These are phyloP conservation scores for Euborellia annulipes DNA, from an alignment of 1,140 invertebrate genomes.

Conservation along the genomic window DNA sequence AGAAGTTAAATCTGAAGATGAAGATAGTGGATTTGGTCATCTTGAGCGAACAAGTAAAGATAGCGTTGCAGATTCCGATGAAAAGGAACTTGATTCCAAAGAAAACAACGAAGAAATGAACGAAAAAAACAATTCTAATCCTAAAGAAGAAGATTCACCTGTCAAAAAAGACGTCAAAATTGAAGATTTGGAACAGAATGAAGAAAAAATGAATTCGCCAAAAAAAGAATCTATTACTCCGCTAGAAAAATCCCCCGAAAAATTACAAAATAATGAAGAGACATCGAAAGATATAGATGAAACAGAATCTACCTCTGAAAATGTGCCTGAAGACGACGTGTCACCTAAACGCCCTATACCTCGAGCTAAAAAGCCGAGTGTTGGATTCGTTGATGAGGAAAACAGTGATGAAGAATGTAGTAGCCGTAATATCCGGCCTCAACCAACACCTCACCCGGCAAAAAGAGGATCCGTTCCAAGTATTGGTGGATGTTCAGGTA, in stretches of 20 bases:
- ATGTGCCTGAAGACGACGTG: not conserved
- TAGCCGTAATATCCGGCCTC: constrained; percentile 19
- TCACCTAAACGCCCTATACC: constrained; percentile 16
- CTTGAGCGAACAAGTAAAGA: constrained; percentile 26
- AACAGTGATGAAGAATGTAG: constrained; percentile 25
- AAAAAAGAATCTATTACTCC: constrained; percentile 22
- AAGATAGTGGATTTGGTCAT: constrained; percentile 21
- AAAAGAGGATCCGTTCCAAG: constrained; percentile 20
- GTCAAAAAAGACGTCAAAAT: constrained; percentile 2
- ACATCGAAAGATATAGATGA: not conserved
- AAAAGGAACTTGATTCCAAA: not conserved
- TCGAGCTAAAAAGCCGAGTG: constrained; percentile 22
- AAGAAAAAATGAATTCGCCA: constrained; percentile 5
- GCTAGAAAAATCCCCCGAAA: not conserved
- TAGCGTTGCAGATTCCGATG: constrained; percentile 29
- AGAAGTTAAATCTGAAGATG: constrained; percentile 8
- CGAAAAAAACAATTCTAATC: not conserved
- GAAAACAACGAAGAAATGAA: not conserved
- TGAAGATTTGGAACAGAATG: constrained; percentile 11
- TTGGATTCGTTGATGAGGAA: constrained; percentile 21
- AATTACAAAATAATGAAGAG: not conserved
- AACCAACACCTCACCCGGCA: constrained; percentile 23
- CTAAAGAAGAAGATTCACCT: constrained; percentile 2
- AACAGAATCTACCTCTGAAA: not conserved
- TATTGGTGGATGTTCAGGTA: constrained; percentile 20